These are phyloP conservation scores for Eilema griseolum DNA, from an alignment of 2,888 invertebrate genomes.

Conservation along the genomic window DNA sequence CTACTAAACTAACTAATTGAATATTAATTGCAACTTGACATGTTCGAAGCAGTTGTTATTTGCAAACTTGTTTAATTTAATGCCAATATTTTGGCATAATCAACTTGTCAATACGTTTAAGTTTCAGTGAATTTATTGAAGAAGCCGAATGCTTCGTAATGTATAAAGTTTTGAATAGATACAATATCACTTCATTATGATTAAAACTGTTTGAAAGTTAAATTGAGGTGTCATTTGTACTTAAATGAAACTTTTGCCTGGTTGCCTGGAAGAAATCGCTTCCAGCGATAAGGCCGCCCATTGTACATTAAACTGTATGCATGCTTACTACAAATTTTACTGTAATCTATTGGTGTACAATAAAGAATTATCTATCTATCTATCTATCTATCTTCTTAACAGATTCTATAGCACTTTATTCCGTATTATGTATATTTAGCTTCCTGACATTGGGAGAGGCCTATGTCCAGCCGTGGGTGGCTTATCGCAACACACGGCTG, in stretches of 20 bases:
- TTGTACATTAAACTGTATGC: no score
- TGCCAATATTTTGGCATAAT: constrained; percentile 30
- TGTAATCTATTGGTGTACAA: no score
- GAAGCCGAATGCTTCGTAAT: constrained; percentile 3
- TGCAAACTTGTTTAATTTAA: constrained; percentile 45
- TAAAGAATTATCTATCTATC: no score
- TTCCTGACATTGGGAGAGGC: no score
- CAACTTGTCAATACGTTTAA: constrained; percentile 29
- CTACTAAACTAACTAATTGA: constrained; percentile 1
- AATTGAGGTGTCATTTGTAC: background rate
- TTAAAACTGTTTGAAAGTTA: constrained; percentile 3
- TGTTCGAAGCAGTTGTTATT: constrained; percentile 16
- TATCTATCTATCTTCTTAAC: background rate
- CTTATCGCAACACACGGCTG: no score
- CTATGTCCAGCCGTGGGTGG: no score
- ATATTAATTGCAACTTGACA: constrained; percentile 15
- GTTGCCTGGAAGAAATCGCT: no score
- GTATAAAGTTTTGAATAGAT: background rate
- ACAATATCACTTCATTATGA: background rate
- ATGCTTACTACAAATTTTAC: no score
- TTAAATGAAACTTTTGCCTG: background rate
- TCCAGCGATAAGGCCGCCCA: no score
- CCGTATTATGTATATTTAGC: no score
- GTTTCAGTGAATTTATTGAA: constrained; percentile 41
- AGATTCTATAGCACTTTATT: no score